Evolutionary conservation across 2,888 invertebrate genomes (phyloP), one percentile per base, ranked within the genome.

Genomic region (Rhagonycha fulva): DNA sequence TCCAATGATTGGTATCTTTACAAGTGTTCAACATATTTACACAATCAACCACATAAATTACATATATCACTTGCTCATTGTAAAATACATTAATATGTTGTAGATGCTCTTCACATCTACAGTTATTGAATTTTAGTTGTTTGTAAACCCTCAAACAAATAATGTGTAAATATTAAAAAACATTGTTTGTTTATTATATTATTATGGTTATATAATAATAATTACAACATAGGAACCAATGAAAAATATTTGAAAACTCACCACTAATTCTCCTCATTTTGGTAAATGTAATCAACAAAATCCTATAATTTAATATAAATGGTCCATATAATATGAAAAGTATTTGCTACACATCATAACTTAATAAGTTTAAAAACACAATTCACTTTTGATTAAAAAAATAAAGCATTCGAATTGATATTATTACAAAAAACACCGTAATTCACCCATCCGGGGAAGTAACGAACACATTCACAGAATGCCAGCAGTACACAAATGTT

Each of bases 211-310:
- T 19, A 19, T 19, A 19, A 5, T 12, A 24, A 62, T 62, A 62
- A 62, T 24, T 24, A 24, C 1, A 3, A 24, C 24, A 26, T 66
- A 66, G 10, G 24, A n/a, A 4, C 11, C 11, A n/a, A 66, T n/a
- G 11, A 23, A 63, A 26, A 30, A 4, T 28, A 14, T 30, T 7
- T 10, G 23, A 26, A 73, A 74, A 80, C 81, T 80, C 73, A 81
- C 81, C 81, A 70, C 81, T 81, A 79, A 81, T 81, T 80, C 81
- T 81, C 78, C 81, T 76, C 81, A 81, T 81, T 28, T 26, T 77
- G 47, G n/a, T 47, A 5, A 11, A 47, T 47, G 47, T 47, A 47
- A 47, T 47, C n/a, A 47, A 47, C n/a, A 47, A 47, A 32, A 47
- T 47, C 47, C 47, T 47, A 47, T 47, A n/a, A 47, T 61, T 23